Percentiles rank a stretch among this genome's conserved stretches.
These are phyloP conservation scores for Meteorus colon DNA, from an alignment of 2,888 invertebrate species.

Conservation along the genomic window DNA sequence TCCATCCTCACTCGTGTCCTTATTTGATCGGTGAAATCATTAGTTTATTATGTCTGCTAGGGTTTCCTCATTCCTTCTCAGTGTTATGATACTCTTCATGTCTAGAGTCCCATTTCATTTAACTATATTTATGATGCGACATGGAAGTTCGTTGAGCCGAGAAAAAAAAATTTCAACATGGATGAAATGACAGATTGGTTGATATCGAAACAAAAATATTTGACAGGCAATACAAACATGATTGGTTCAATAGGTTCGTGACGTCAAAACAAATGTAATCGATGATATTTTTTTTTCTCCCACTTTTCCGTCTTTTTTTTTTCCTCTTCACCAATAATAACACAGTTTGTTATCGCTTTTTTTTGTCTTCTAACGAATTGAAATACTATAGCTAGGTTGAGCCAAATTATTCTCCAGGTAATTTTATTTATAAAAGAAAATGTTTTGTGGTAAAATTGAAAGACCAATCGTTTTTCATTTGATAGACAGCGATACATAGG, in stretches of 20 bases:
- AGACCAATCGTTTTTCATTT: conserved; percentile 47
- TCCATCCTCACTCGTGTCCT: conserved; percentile 55
- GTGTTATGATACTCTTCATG: background rate
- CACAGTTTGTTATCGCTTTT: too few relatives aligned
- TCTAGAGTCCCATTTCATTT: background rate
- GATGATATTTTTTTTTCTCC: conserved; percentile 10
- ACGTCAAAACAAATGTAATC: background rate
- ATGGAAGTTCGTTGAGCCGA: conserved; percentile 58
- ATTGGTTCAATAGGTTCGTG: background rate
- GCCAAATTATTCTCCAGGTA: too few relatives aligned
- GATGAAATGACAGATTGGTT: conserved; percentile 23
- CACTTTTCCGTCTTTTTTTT: background rate
- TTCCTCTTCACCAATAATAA: background rate
- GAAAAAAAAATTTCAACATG: conserved; percentile 40
- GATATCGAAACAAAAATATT: conserved; percentile 39
- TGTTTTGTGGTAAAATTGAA: background rate
- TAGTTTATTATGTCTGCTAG: conserved; percentile 8
- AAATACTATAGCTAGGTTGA: too few relatives aligned
- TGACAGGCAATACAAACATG: conserved; percentile 36
- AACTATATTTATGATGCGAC: conserved; percentile 45
- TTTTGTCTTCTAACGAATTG: too few relatives aligned
- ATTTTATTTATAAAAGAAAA: background rate
- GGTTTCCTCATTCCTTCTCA: conserved; percentile 11
- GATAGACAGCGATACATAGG: conserved; percentile 39
- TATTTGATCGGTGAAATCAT: conserved; percentile 14